Conservation (phyloP, 23 tunicate species). For the Styela plicata region DNA sequence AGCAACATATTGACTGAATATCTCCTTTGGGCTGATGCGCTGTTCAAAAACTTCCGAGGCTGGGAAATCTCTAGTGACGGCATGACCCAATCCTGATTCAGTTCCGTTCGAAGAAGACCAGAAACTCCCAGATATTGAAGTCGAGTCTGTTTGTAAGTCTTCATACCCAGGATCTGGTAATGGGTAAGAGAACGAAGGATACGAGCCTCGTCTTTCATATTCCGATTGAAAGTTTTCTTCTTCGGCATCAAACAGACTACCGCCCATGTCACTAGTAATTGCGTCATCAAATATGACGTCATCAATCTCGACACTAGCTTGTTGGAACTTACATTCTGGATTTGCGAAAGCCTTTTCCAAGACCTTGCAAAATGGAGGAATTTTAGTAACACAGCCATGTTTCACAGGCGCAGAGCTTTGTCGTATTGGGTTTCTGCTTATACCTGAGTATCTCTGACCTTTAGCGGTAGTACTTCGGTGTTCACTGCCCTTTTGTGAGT, state of each 20-base stretch:
- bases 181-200: constrained; percentile 18
- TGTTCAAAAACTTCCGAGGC: neutral
- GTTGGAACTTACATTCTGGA: neutral
- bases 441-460: neutral
- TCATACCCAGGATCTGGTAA: constrained; percentile 12
- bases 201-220: neutral
- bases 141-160: neutral
- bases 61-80: neutral
- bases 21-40: neutral
- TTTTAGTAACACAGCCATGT: neutral
- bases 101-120: neutral
- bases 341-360: neutral
- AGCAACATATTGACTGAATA: neutral
- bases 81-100: neutral
- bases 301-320: neutral
- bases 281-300: neutral
- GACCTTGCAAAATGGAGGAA: neutral
- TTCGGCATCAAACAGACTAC: neutral
- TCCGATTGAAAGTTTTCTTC: neutral
- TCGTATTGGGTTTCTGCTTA: neutral
- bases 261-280: neutral
- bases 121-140: neutral
- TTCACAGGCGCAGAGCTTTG: neutral
- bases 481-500: neutral
- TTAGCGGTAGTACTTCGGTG: neutral